These are phyloP conservation scores for Silvanus unidentatus DNA, from an alignment of 2,888 invertebrate genomes.

Conservation along the genomic window DNA sequence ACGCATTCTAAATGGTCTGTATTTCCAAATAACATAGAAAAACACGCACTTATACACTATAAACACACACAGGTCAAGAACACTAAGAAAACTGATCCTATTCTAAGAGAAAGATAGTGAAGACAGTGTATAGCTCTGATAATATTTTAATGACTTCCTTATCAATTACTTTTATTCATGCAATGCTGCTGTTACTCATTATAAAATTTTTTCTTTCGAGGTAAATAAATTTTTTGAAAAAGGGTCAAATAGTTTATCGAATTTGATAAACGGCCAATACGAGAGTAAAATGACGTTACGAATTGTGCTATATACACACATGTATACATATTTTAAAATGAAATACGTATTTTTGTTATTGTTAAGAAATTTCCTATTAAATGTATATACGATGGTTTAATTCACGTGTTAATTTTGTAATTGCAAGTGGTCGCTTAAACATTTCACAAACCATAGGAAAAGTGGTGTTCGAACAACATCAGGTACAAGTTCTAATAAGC, in stretches of 20 bases:
- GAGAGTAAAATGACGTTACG: too few relatives aligned
- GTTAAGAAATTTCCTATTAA: too few relatives aligned
- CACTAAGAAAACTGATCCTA: slow-evolving; percentile 21
- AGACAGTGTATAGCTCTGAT: slow-evolving; percentile 24
- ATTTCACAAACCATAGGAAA: slow-evolving; percentile 16
- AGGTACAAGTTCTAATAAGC: slow-evolving; percentile 46
- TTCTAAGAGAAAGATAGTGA: slow-evolving; percentile 19
- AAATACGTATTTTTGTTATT: too few relatives aligned
- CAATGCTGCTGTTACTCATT: not conserved
- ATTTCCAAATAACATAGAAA: slow-evolving; percentile 9
- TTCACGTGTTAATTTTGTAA: too few relatives aligned
- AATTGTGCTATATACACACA: too few relatives aligned
- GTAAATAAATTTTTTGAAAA: too few relatives aligned
- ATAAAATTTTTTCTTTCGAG: too few relatives aligned
- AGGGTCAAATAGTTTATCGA: not conserved
- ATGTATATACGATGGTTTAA: too few relatives aligned
- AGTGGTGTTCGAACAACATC: slow-evolving; percentile 44
- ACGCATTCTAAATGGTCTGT: slow-evolving; percentile 23
- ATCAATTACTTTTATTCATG: slow-evolving; percentile 1
- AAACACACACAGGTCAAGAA: slow-evolving; percentile 26
- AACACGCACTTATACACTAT: slow-evolving; percentile 16
- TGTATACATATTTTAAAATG: too few relatives aligned
- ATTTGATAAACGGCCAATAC: not conserved
- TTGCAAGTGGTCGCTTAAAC: too few relatives aligned
- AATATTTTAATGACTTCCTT: slow-evolving; percentile 11